A percentile compares a stretch with the other conserved stretches of the same genome.
Evolutionary conservation across 2,113 vertebrate species (phyloP).

Genomic region (Hemibagrus wyckioides): DNA sequence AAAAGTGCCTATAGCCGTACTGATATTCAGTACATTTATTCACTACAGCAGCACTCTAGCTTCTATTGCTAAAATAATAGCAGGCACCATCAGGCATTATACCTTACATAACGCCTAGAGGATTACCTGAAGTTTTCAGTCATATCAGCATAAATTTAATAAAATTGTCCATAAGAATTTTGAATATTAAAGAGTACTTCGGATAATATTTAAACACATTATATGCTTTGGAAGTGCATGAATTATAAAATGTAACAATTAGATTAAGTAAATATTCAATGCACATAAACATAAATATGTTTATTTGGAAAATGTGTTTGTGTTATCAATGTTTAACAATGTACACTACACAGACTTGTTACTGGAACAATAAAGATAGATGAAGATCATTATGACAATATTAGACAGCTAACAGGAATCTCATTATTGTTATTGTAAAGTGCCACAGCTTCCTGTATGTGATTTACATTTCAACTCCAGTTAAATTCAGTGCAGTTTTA

Average conservation of each 20-base stretch:
- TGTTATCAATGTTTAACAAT: background rate
- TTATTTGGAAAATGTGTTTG: background rate
- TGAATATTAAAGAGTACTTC: background rate
- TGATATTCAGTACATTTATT: no score
- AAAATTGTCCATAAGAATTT: background rate
- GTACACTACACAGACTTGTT: background rate
- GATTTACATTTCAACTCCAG: background rate
- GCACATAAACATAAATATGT: background rate
- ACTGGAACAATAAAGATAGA: background rate
- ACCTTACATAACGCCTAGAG: no score
- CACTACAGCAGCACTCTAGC: no score
- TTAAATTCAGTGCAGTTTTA: background rate
- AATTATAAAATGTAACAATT: no score
- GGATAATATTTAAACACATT: background rate
- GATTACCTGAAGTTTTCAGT: no score
- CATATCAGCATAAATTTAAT: no score
- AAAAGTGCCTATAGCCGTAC: no score
- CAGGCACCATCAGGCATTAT: no score
- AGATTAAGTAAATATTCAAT: background rate
- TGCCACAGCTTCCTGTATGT: background rate
- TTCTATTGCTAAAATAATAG: no score
- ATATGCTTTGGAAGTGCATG: background rate
- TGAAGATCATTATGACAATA: background rate
- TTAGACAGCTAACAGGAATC: background rate
- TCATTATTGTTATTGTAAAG: background rate